Conservation (phyloP, 2,797 vertebrate species). For the Dendrocincla fuliginosa region DNA sequence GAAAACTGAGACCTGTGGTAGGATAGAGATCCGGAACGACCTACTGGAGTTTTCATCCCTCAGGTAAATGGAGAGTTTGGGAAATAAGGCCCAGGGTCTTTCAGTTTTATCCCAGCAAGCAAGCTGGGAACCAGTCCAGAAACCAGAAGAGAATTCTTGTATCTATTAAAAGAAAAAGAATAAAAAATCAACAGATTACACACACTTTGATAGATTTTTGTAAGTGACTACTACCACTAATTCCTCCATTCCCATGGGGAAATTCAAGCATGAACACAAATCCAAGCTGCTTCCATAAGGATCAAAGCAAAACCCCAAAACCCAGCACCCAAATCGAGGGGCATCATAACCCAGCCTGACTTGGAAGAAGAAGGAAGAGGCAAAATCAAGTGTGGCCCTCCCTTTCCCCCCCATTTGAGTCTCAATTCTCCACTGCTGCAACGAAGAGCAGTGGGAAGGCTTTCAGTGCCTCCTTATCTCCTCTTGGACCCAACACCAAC, state of each 20-base stretch:
- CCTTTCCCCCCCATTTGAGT: not conserved
- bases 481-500: rapidly evolving
- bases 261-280: not conserved
- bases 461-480: not conserved
- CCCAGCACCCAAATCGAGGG: rapidly evolving
- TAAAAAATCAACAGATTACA: not conserved
- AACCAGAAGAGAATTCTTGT: constrained; percentile 89
- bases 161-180: constrained; percentile 74
- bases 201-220: not conserved
- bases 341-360: not conserved
- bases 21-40: constrained; percentile 91
- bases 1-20: constrained; percentile 86
- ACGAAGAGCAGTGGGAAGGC: not conserved
- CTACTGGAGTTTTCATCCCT: constrained; percentile 89
- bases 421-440: not conserved
- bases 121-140: constrained; percentile 92
- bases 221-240: not conserved
- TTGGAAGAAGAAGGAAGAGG: not conserved
- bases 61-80: constrained; percentile 94
- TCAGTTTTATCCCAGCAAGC: constrained; percentile 92
- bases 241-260: not conserved
- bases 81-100: constrained; percentile 91
- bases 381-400: not conserved
- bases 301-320: not conserved
- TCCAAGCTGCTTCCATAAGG: not conserved